A percentile compares a stretch with the other conserved stretches of the same genome.
Conservation (phyloP, 2,113 vertebrate genomes). For the Archocentrus centrarchus region DNA sequence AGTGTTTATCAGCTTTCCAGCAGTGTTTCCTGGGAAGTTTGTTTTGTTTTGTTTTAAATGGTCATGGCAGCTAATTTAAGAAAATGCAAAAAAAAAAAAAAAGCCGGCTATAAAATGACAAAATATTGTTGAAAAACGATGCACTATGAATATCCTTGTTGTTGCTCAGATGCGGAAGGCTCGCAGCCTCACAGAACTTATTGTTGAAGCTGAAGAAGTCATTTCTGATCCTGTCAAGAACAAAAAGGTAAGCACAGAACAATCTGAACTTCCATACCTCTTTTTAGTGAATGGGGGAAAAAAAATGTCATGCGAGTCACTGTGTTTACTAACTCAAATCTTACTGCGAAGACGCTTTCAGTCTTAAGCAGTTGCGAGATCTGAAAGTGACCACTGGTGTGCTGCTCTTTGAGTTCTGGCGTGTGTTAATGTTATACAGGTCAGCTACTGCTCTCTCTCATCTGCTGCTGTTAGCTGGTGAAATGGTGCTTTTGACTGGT, state of each 20-base stretch:
- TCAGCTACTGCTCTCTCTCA: no score
- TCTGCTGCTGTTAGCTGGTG: no score
- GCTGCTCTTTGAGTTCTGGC: no score
- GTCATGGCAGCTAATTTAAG: neutral
- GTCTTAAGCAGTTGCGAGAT: neutral
- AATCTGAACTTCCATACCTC: neutral
- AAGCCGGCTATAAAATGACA: neutral
- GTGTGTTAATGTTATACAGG: no score
- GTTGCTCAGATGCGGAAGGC: conserved; percentile 55
- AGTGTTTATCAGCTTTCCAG: no score
- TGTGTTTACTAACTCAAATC: fast-evolving
- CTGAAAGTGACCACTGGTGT: neutral
- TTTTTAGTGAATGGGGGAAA: neutral
- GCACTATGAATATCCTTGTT: neutral
- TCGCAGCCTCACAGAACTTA: conserved; percentile 66
- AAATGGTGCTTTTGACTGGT: no score
- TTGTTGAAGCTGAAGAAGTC: conserved; percentile 54
- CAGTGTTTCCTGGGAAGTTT: no score
- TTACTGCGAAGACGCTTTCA: no score
- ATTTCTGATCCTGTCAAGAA: neutral
- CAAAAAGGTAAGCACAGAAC: neutral
- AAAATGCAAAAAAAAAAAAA: no score
- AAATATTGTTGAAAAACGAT: neutral
- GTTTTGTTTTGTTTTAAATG: no score
- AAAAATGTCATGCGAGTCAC: neutral